phyloP scores from a whole-genome alignment of 2,888 invertebrate species.

The Silvanus unidentatus region DNA sequence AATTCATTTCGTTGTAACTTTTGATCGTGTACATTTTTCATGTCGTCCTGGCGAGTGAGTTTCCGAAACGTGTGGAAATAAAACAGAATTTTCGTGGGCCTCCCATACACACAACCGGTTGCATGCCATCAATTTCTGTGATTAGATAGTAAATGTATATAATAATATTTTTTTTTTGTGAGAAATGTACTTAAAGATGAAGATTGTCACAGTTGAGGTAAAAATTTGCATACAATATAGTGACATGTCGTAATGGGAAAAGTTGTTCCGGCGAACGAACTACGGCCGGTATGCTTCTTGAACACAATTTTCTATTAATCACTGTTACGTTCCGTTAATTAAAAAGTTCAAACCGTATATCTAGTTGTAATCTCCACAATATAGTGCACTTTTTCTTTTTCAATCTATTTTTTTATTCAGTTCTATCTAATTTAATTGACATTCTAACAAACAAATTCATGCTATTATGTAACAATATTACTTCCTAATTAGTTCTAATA shows the following conservation, averaged over 20 bases:
- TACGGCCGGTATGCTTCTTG: slow-evolving; percentile 42
- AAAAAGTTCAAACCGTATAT: slow-evolving; percentile 43
- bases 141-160: background rate
- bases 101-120: too few relatives aligned
- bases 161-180: slow-evolving; percentile 13
- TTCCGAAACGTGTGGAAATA: too few relatives aligned
- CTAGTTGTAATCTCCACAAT: slow-evolving; percentile 33
- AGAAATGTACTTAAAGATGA: slow-evolving; percentile 34
- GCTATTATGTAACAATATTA: slow-evolving; percentile 11
- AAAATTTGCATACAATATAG: slow-evolving; percentile 48
- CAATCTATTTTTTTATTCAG: slow-evolving; percentile 11
- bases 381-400: slow-evolving; percentile 28
- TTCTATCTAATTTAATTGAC: slow-evolving; percentile 25
- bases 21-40: too few relatives aligned
- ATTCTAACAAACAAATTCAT: slow-evolving; percentile 17
- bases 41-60: too few relatives aligned
- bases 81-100: too few relatives aligned
- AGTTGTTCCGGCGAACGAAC: slow-evolving; percentile 39
- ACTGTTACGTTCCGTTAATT: slow-evolving; percentile 48
- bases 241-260: slow-evolving; percentile 48
- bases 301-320: slow-evolving; percentile 45
- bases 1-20: too few relatives aligned
- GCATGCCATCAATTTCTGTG: too few relatives aligned
- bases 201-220: slow-evolving; percentile 47
- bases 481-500: slow-evolving; percentile 2